These are phyloP conservation scores for Deladenus siricidicola DNA, from an alignment of 2,888 invertebrate genomes.

Conservation along the genomic window DNA sequence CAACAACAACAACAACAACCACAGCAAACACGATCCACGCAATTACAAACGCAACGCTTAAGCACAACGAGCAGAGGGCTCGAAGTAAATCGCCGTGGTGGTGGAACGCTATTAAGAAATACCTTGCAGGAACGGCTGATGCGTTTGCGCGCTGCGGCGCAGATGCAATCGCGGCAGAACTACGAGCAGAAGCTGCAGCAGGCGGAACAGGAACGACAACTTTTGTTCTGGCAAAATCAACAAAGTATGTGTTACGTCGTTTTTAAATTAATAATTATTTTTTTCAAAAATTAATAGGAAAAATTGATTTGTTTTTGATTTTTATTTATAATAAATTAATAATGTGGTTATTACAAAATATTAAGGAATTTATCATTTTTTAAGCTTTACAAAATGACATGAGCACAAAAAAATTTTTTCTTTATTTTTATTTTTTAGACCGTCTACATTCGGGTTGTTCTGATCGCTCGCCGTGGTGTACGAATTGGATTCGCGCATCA, in stretches of 20 bases:
- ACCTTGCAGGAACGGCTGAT: constrained; percentile 21
- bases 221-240: constrained; percentile 11
- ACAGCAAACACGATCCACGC: neutral
- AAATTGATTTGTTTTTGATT: neutral
- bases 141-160: constrained; percentile 19
- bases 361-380: no score
- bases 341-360: no score
- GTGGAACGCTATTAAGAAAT: constrained; percentile 7
- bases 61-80: no score
- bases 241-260: neutral
- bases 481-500: constrained; percentile 38
- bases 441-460: constrained; percentile 6
- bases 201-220: constrained; percentile 19
- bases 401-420: no score
- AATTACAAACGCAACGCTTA: neutral
- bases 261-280: neutral
- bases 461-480: constrained; percentile 35
- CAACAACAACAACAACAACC: constrained; percentile 9
- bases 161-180: constrained; percentile 18
- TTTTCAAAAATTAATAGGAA: neutral
- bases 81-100: constrained; percentile 1
- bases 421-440: constrained; percentile 9
- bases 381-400: no score
- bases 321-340: no score
- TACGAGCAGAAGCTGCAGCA: constrained; percentile 16